A percentile compares a stretch with the other conserved stretches of the same genome.
Conservation (phyloP, 2,797 vertebrate genomes). For the Halcyon chelicuti region DNA sequence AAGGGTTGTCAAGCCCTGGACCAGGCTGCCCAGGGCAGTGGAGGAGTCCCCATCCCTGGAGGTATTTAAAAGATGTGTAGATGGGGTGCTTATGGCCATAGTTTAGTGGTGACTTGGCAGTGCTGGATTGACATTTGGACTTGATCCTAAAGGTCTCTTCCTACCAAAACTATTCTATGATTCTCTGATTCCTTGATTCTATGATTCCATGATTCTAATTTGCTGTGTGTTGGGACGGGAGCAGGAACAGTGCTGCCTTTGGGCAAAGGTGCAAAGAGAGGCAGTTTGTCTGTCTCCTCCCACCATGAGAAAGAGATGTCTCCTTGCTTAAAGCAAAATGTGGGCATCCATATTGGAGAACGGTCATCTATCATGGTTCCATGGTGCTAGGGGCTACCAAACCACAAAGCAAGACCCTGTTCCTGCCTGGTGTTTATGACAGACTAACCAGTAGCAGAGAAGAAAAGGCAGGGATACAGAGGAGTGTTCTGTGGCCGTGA, state of each 20-base stretch:
- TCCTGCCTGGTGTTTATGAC: neutral
- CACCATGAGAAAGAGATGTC: neutral
- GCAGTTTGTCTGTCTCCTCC: neutral
- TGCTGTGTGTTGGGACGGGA: neutral
- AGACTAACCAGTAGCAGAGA: neutral
- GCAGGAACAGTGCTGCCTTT: neutral
- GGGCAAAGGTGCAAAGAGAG: neutral
- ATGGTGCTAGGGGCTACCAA: neutral
- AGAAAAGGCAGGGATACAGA: neutral
- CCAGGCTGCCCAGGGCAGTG: neutral
- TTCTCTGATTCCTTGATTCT: neutral
- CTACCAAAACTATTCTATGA: neutral
- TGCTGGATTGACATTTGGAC: neutral
- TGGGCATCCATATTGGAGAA: neutral
- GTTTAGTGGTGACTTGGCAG: neutral
- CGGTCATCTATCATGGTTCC: fast-evolving
- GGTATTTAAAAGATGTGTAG: neutral
- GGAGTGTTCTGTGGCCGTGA: neutral
- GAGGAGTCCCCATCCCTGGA: neutral
- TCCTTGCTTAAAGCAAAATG: neutral
- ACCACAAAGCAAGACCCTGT: neutral
- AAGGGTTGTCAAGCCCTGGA: neutral
- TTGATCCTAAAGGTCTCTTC: neutral
- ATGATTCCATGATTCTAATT: neutral
- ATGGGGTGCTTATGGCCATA: neutral